Conservation (phyloP, 2,888 invertebrate species). For the Athrips mouffetella region DNA sequence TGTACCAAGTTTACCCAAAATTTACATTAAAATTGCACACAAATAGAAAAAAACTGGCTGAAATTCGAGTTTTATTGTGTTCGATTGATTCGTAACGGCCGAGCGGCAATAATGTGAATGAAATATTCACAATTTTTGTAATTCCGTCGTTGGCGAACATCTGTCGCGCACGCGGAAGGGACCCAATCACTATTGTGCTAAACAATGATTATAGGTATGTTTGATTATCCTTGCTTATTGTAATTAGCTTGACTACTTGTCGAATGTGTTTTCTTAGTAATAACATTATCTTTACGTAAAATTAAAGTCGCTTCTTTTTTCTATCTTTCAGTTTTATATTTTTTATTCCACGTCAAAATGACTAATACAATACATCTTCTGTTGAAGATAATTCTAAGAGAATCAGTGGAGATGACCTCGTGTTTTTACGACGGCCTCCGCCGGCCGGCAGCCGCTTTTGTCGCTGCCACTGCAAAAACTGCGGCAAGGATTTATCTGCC, state of each 20-base stretch:
- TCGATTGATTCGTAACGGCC: slow-evolving; percentile 77
- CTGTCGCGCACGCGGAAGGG: slow-evolving; percentile 50
- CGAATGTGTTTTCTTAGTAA: no score
- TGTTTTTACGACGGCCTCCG: slow-evolving; percentile 48
- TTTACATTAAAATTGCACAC: slow-evolving; percentile 72
- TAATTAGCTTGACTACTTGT: not conserved
- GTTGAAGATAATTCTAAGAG: slow-evolving; percentile 1
- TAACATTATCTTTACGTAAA: no score
- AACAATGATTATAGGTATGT: slow-evolving; percentile 14
- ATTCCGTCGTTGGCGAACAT: slow-evolving; percentile 66
- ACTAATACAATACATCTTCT: not conserved
- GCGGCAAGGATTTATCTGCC: slow-evolving; percentile 59
- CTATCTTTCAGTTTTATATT: no score
- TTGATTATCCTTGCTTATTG: not conserved
- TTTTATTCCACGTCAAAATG: not conserved
- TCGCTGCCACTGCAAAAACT: slow-evolving; percentile 53
- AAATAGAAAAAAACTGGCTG: slow-evolving; percentile 66
- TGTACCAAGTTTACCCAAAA: slow-evolving; percentile 66
- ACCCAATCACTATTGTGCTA: slow-evolving; percentile 17
- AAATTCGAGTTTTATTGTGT: slow-evolving; percentile 70
- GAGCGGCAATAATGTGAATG: slow-evolving; percentile 70
- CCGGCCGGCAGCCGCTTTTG: slow-evolving; percentile 47
- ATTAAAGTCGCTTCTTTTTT: no score
- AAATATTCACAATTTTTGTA: slow-evolving; percentile 76
- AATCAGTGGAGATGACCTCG: slow-evolving; percentile 36